Evolutionary conservation across 2,888 invertebrate species (phyloP), one percentile per base, ranked within the genome.

Genomic region (Drosophila hawaiiensis): DNA sequence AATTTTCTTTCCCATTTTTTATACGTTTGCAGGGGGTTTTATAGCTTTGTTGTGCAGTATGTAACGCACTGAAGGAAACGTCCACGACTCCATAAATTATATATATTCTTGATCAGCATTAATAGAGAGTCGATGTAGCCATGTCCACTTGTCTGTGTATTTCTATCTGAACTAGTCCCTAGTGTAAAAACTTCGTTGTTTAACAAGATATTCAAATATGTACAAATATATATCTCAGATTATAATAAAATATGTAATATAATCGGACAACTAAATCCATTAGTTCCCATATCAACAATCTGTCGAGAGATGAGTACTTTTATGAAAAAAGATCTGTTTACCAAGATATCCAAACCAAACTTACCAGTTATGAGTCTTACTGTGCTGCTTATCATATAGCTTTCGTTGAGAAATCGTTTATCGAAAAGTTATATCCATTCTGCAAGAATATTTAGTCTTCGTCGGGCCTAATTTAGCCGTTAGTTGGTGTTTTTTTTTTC

Each of bases 1-100:
- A 84, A 82, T 86, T 84, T 77, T 77, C 71, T 82, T 55, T 71
- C 9, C 37, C 25, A 47, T 47, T 47, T 25, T 47, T 25, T 47
- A 9, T 47, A 47, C 25, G 9, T 9, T 25, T 9, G 16, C 47
- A 16, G 16, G 0, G 47, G 25, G 3, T 9, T 4, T 9, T 2
- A 9, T 2, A 9, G 25, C 25, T 47, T 16, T 4, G 16, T 2
- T 0, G 9, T 16, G 4, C 16, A 16, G 7, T 22, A 22, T 47
- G 47, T 47, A 47, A 43, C 22, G 14, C 43, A 22, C 14, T 14
- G 1, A 25, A 47, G 22, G 14, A 35, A 35, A 35, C 47, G 7
- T 14, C 22, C 16, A 14, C 22, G 14, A 7, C 47, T 9, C 2
- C 47, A 47, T 16, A 2, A 25, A 16, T 7, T 47, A 9, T 25